Conservation (phyloP, 2,888 invertebrate genomes). For the Physocephala rufipes region DNA sequence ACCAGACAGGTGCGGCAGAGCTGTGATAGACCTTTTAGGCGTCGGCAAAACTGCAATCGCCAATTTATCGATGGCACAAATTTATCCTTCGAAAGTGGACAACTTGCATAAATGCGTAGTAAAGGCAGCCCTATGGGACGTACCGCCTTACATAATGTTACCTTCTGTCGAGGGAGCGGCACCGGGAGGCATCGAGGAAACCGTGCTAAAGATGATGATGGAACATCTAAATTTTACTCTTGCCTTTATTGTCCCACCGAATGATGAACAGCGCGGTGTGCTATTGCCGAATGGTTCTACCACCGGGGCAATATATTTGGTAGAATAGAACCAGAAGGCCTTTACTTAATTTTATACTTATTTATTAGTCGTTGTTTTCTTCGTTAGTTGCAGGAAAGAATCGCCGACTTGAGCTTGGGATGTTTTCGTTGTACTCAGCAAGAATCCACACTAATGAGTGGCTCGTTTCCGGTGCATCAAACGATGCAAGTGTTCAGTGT, state of each 20-base stretch:
- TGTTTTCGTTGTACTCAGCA: slow-evolving; percentile 46
- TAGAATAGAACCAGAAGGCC: slow-evolving; percentile 1
- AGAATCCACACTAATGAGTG: slow-evolving; percentile 43
- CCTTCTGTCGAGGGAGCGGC: neutral
- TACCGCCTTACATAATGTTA: slow-evolving; percentile 44
- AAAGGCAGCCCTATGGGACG: slow-evolving; percentile 42
- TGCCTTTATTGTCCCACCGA: slow-evolving; percentile 41
- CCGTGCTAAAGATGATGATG: slow-evolving; percentile 35
- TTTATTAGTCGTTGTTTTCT: neutral
- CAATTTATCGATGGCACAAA: slow-evolving; percentile 16
- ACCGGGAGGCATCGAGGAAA: slow-evolving; percentile 38
- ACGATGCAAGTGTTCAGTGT: slow-evolving; percentile 46
- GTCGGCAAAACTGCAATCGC: slow-evolving; percentile 14
- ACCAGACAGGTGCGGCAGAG: slow-evolving; percentile 14
- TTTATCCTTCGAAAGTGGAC: slow-evolving; percentile 40
- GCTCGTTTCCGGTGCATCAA: slow-evolving; percentile 46
- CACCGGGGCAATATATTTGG: slow-evolving; percentile 45
- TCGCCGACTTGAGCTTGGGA: slow-evolving; percentile 48
- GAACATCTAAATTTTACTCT: slow-evolving; percentile 35
- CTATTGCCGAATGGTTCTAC: slow-evolving; percentile 36
- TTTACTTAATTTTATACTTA: no score
- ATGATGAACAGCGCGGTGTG: slow-evolving; percentile 46
- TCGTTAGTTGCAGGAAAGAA: slow-evolving; percentile 44
- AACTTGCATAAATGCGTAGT: slow-evolving; percentile 37
- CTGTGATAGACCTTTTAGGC: slow-evolving; percentile 17